A percentile compares a stretch with the other conserved stretches of the same genome.
These are phyloP conservation scores for Porphyrio hochstetteri DNA, from an alignment of 2,113 vertebrate genomes.

Conservation along the genomic window DNA sequence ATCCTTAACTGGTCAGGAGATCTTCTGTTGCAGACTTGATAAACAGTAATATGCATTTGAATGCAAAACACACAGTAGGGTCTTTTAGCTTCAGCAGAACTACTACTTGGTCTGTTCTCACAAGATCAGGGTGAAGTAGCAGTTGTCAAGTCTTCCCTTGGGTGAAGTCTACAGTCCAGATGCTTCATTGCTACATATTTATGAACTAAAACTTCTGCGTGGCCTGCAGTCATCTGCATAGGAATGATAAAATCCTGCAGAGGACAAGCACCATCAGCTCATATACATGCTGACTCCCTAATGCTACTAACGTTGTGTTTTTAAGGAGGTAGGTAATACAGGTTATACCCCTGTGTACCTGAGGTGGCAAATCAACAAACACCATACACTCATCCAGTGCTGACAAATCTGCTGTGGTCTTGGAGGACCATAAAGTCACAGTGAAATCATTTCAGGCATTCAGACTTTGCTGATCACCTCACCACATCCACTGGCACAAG, in stretches of 20 bases:
- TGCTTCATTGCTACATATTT: background rate
- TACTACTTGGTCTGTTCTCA: background rate
- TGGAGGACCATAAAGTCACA: background rate
- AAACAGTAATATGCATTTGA: background rate
- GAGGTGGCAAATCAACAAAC: background rate
- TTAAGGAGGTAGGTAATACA: background rate
- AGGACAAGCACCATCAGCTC: background rate
- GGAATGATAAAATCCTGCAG: background rate
- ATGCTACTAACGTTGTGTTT: background rate
- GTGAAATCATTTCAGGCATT: background rate
- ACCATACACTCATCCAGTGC: background rate
- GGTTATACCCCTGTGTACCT: accelerated
- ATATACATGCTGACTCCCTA: background rate
- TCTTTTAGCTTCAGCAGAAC: background rate
- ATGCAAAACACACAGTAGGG: background rate
- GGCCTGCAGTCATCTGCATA: background rate
- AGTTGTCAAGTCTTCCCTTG: background rate
- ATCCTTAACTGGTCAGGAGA: background rate
- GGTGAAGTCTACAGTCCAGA: background rate
- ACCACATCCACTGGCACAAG: background rate
- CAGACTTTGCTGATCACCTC: background rate
- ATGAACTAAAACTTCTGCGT: background rate
- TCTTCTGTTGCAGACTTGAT: background rate
- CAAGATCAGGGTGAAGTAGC: background rate
- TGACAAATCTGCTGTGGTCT: background rate